Evolutionary conservation across 2,888 invertebrate genomes (phyloP), one percentile per base, ranked within the genome.

Genomic region (Drosophila acutilabella): DNA sequence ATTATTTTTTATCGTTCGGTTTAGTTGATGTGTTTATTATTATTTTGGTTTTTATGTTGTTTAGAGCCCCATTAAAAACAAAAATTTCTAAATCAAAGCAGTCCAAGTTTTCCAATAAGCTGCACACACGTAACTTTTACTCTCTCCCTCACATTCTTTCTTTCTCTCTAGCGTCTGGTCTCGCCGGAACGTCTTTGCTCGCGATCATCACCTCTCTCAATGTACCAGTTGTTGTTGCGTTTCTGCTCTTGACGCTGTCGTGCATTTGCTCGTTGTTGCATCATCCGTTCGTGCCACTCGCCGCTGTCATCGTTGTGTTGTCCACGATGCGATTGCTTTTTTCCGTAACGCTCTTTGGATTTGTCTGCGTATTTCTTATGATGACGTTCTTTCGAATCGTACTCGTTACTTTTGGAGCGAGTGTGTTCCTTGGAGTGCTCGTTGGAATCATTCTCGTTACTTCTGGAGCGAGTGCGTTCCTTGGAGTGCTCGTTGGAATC

Each of bases 281-380:
- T 91, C 74, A 87, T 75, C 23, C 88, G 84, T 16, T 88, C 90
- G 44, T 92, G 90, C 92, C 91, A 92, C 57, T 91, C 84, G 38
- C 67, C 78, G 47, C 80, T 82, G 64, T 80, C 76, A 36, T 81
- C 65, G 52, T 83, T 61, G 6, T 50, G 44, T 0, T 50, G 54
- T 11, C 20, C 36, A 6, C 40, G 60, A 18, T 18, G 36, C 23
- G 41, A 42, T 38, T 52, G 57, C 18, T 66, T 71, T 58, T 80
- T 64, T 18, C 10, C 14, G 41, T 20, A 48, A 11, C 44, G 54
- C 51, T 67, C 56, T 48, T 57, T 62, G 48, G 58, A 50, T 4
- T 47, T 41, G 7, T 57, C 56, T 1, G 7, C 10, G 16, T 11
- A 48, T 38, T 53, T 53, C 11, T 30, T 53, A 7, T 36, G 13